These are phyloP conservation scores for Cossypha heuglini DNA, from an alignment of 2,797 vertebrate genomes.

Conservation along the genomic window DNA sequence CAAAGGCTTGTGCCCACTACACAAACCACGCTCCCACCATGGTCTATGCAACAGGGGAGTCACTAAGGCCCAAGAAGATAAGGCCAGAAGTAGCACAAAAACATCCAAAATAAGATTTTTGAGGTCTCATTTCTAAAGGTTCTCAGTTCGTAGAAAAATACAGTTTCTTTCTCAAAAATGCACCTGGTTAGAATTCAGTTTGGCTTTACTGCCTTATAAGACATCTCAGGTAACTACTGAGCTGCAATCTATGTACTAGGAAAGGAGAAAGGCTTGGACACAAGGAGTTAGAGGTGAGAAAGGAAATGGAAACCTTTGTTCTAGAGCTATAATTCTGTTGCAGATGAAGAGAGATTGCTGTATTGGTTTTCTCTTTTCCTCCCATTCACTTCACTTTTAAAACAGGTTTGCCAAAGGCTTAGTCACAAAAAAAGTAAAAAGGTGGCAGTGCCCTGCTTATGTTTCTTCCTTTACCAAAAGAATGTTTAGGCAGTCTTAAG, in stretches of 20 bases:
- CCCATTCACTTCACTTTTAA: neutral
- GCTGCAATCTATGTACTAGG: neutral
- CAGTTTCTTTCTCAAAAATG: neutral
- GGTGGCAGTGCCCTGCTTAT: neutral
- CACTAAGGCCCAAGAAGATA: neutral
- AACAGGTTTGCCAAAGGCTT: neutral
- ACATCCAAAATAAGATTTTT: neutral
- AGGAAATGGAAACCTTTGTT: accelerated
- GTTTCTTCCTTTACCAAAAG: neutral
- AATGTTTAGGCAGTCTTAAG: neutral
- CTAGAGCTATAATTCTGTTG: neutral
- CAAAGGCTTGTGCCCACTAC: neutral
- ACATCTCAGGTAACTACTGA: neutral
- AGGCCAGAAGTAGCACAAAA: neutral
- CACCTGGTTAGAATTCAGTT: neutral
- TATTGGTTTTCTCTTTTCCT: neutral
- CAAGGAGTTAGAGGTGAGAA: neutral
- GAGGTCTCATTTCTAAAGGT: neutral
- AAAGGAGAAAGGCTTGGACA: neutral
- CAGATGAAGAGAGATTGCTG: neutral
- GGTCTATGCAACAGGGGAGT: accelerated
- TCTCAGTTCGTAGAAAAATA: neutral
- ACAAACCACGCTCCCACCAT: accelerated
- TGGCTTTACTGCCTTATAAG: neutral
- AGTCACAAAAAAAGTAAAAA: neutral